Evolutionary conservation across 2,797 vertebrate species (phyloP), one percentile per base, ranked within the genome.

Genomic region (Oreortyx pictus): DNA sequence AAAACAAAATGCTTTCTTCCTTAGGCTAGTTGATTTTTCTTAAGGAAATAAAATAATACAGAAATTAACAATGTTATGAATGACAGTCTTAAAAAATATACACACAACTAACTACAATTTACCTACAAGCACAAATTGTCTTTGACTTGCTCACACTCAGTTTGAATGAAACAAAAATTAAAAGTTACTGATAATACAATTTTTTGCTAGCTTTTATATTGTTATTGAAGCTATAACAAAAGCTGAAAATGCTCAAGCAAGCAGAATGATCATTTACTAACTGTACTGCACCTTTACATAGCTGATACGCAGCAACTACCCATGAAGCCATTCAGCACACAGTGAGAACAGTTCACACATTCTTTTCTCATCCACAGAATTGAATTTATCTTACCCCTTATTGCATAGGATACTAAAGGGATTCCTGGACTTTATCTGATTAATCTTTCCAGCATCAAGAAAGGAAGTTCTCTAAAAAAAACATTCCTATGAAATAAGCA

Each of bases 191-290:
- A 19, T 41, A 90, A 78, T n/a, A 60, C 23, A 52, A 14, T 76
- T 78, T 76, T 89, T 96, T 94, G 70, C 61, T 93, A 86, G 84
- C 88, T 88, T 82, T 79, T 92, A 66, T 79, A 73, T 66, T 88
- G 82, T 86, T 88, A 70, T 82, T 94, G 94, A 93, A 91, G 74
- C 80, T 41, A 86, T 88, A 54, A 84, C 96, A 96, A 97, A 90
- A 88, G 75, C 83, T 92, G 78, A 77, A 92, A 88, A 89, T 22
- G 22, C 84, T 94, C 70, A 46, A 67, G 37, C 84, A 71, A 95
- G 79, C 64, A 96, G 92, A 93, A 88, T 88, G 75, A 92, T 67
- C 91, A 92, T 92, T 94, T 95, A 79, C 82, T 96, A 90, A 87
- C 80, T 82, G n/a, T 77, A 78, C 80, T 91, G 73, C 6, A 31